These are phyloP conservation scores for Gasteruption jaculator DNA, from an alignment of 2,888 invertebrate genomes.

Conservation along the genomic window DNA sequence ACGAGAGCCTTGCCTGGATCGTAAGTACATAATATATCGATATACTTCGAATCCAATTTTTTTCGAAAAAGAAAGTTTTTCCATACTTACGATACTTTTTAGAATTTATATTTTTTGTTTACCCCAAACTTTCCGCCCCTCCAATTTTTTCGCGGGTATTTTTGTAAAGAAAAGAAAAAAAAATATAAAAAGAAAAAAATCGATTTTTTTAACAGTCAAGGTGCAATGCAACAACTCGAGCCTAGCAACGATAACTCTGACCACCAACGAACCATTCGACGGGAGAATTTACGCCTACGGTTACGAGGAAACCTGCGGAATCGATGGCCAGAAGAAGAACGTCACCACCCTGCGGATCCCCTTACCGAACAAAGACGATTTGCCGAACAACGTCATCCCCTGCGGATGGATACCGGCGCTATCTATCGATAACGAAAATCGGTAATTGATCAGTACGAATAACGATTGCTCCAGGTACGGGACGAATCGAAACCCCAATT, in stretches of 20 bases:
- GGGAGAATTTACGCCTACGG: constrained; percentile 81
- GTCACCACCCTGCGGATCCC: constrained; percentile 60
- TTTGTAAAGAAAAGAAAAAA: background rate
- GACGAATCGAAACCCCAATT: background rate
- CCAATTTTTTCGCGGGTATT: too few relatives aligned
- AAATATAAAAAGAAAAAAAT: background rate
- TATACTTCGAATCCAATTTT: background rate
- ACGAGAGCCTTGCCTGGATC: constrained; percentile 77
- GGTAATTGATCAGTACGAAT: constrained; percentile 27
- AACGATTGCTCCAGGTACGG: background rate
- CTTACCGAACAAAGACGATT: constrained; percentile 44
- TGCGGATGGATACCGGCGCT: constrained; percentile 46
- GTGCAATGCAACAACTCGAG: constrained; percentile 72
- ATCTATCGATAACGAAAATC: constrained; percentile 42
- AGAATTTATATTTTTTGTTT: constrained; percentile 1
- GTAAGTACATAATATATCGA: constrained; percentile 55
- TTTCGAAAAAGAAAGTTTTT: too few relatives aligned
- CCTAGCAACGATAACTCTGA: constrained; percentile 54
- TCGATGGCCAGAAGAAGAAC: constrained; percentile 55
- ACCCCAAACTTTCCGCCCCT: too few relatives aligned
- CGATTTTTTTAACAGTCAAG: constrained; percentile 58
- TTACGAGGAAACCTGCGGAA: constrained; percentile 69
- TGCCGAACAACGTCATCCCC: constrained; percentile 7
- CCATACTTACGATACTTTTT: background rate
- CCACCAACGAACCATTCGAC: constrained; percentile 53